Evolutionary conservation across 2,113 vertebrate species (phyloP), one percentile per base, ranked within the genome.

Genomic region (Chamaetylas fuelleborni): DNA sequence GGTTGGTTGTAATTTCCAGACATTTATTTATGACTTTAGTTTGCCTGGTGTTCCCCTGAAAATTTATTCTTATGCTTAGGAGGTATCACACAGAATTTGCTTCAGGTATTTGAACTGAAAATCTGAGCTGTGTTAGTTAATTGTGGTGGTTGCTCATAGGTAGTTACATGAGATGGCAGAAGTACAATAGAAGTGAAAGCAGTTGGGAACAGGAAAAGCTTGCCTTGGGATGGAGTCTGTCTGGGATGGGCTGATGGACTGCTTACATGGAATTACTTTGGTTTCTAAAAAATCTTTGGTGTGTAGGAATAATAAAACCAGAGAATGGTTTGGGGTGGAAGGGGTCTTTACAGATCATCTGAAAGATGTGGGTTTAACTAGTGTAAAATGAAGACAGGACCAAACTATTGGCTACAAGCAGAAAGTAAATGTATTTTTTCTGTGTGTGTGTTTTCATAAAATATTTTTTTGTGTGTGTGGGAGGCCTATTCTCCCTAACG

Each of bases 11-110:
- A 70, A 80, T 88, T 91, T 91, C 56, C 54, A 62, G 62, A 86
- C 34, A 66, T 70, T 80, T 89, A 92, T 95, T 92, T 94, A 88
- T 62, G 19, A 87, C 43, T 80, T 80, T 20, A n/a, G 12, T 91
- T 95, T 94, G 54, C 42, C 64, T 80, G 24, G n/a, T 51, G 54
- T 60, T 88, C 45, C 85, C 38, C 38, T 74, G 42, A 88, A 65
- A 79, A 61, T 58, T 66, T 65, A 50, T 87, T 86, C 92, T 91
- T 58, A 51, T 3, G 0, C 62, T 86, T 73, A 88, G 33, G 74
- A 85, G 10, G 17, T 62, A 91, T 90, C 62, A 80, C 45, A 74
- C 25, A 90, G 47, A 85, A 86, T 88, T 88, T 86, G 14, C 31
- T 84, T 88, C 43, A 83, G 86, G 66, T 51, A 70, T 10, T 86